These are phyloP conservation scores for Mythimna vitellina DNA, from an alignment of 2,888 invertebrate species.

Conservation along the genomic window DNA sequence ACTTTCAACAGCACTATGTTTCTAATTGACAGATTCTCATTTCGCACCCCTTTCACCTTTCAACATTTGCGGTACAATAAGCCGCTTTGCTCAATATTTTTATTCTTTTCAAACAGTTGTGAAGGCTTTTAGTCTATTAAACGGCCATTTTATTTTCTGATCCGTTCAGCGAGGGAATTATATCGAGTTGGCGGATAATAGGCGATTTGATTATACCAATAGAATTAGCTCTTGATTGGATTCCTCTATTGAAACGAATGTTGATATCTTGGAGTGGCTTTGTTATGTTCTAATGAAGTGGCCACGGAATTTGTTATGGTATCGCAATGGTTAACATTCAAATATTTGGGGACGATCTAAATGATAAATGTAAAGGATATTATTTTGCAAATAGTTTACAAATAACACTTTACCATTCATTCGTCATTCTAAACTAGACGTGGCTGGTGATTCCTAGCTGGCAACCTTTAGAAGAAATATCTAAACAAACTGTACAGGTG, in stretches of 20 bases:
- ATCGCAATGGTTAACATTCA: constrained; percentile 25
- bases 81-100: constrained; percentile 31
- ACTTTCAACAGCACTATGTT: constrained; percentile 9
- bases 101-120: constrained; percentile 41
- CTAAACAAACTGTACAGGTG: no score
- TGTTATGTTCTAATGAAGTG: constrained; percentile 41
- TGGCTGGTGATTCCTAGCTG: no score
- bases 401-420: no score
- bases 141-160: constrained; percentile 39
- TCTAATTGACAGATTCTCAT: constrained; percentile 7
- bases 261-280: constrained; percentile 32
- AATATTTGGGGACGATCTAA: constrained; percentile 5
- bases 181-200: constrained; percentile 38
- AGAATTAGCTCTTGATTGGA: constrained; percentile 46
- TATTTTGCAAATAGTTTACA: no score
- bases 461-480: no score
- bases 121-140: constrained; percentile 52
- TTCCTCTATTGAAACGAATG: constrained; percentile 36
- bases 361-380: no score
- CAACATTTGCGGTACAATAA: constrained; percentile 20
- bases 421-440: no score
- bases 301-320: constrained; percentile 5
- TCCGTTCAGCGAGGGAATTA: constrained; percentile 40
- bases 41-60: background rate
- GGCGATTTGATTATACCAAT: constrained; percentile 35